Percentiles rank a stretch among this genome's conserved stretches.
phyloP scores from a whole-genome alignment of 2,113 vertebrate species.

The Anser brachyrhynchus region DNA sequence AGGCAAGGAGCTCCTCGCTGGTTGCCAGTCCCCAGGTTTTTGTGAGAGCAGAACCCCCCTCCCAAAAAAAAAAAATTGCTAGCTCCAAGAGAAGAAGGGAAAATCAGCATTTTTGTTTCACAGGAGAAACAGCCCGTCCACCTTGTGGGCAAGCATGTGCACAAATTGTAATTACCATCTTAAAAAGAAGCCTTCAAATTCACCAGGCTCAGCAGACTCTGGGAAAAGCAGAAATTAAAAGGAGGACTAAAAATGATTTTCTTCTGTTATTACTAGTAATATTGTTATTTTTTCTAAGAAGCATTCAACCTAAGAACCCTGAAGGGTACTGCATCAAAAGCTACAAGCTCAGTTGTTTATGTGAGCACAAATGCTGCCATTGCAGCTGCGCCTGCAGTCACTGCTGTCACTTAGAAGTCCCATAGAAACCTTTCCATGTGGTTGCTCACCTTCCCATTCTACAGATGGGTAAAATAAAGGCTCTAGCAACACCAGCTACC shows the following conservation, averaged over 20 bases:
- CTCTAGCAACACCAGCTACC: neutral
- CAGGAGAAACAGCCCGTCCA: neutral
- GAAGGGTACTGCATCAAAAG: neutral
- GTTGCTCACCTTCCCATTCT: neutral
- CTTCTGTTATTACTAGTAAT: neutral
- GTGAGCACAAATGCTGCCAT: neutral
- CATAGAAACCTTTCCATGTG: fast-evolving
- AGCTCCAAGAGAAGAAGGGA: neutral
- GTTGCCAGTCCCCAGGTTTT: neutral
- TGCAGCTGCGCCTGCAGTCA: neutral
- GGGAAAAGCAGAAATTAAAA: neutral
- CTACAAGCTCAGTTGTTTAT: neutral
- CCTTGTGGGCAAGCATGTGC: fast-evolving
- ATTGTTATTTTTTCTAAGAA: neutral
- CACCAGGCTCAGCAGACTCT: neutral
- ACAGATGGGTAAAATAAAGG: neutral
- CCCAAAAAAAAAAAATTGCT: neutral
- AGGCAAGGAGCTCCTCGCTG: neutral
- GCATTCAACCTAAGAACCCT: neutral
- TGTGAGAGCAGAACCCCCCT: neutral
- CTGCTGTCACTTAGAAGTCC: neutral
- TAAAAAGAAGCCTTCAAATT: neutral
- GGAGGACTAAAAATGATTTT: neutral
- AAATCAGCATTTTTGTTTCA: neutral
- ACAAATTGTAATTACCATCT: neutral